Evolutionary conservation across 2,797 vertebrate genomes (phyloP).

Genomic region (Eremophila alpestris): DNA sequence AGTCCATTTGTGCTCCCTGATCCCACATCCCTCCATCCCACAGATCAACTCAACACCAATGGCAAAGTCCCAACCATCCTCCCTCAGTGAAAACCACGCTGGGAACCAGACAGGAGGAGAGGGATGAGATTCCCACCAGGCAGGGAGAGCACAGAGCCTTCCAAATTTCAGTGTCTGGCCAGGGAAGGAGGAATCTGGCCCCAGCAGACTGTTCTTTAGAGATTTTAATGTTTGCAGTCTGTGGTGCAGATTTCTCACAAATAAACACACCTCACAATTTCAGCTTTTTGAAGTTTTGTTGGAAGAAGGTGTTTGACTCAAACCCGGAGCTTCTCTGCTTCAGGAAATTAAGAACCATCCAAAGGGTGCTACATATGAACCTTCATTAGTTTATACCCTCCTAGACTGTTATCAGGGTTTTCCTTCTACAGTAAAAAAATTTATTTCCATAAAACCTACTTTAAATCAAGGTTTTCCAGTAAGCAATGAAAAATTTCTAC

Average conservation of each 20-base stretch:
- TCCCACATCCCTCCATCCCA: neutral
- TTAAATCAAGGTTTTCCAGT: neutral
- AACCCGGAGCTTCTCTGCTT: neutral
- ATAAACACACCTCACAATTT: neutral
- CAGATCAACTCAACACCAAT: accelerated
- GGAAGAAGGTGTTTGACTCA: neutral
- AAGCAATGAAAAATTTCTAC: neutral
- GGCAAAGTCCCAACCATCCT: neutral
- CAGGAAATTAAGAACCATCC: neutral
- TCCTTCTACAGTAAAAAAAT: neutral
- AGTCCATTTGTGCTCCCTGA: neutral
- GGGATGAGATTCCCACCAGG: neutral
- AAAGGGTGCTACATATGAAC: neutral
- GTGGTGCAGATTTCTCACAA: neutral
- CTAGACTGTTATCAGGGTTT: neutral
- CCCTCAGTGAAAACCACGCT: accelerated
- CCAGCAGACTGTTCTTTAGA: accelerated
- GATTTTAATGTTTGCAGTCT: neutral
- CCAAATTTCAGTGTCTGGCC: accelerated
- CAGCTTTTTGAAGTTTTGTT: neutral
- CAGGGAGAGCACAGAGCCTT: accelerated
- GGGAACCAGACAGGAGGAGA: neutral
- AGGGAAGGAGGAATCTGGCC: neutral
- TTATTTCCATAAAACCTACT: neutral
- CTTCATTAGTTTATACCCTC: neutral